Percentiles rank a stretch among this genome's conserved stretches.
Conservation (phyloP, 2,888 invertebrate genomes). For the Nomada ruficornis region DNA sequence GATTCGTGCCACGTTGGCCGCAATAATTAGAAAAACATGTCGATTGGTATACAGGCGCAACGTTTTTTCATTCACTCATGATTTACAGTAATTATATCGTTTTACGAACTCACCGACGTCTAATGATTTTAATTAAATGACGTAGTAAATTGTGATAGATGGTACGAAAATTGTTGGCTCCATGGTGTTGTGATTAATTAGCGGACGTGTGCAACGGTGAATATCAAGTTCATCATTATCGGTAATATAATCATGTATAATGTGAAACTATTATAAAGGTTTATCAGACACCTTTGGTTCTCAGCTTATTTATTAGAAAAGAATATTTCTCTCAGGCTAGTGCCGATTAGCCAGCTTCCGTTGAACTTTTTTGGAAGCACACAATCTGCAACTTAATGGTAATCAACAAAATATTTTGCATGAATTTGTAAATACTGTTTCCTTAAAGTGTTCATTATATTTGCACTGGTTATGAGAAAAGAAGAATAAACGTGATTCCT, state of each 20-base stretch:
- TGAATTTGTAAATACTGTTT: too few species aligned
- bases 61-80: background rate
- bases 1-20: background rate
- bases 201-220: background rate
- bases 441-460: too few species aligned
- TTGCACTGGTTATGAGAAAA: too few species aligned
- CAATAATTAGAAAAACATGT: background rate
- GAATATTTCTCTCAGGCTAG: background rate
- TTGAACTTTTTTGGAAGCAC: background rate
- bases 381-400: too few species aligned
- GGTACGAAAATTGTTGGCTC: constrained; percentile 2
- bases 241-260: background rate
- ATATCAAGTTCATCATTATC: constrained; percentile 35
- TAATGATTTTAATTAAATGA: constrained; percentile 12
- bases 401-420: too few species aligned
- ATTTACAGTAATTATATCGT: background rate
- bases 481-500: too few species aligned
- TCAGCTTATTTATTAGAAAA: constrained; percentile 19
- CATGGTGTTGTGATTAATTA: constrained; percentile 8
- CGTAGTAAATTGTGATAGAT: background rate
- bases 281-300: constrained; percentile 12
- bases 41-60: background rate
- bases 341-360: constrained; percentile 4
- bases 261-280: background rate
- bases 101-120: background rate